These are phyloP conservation scores for Sandelia bainsii DNA, from an alignment of 2,797 vertebrate species.

Conservation along the genomic window DNA sequence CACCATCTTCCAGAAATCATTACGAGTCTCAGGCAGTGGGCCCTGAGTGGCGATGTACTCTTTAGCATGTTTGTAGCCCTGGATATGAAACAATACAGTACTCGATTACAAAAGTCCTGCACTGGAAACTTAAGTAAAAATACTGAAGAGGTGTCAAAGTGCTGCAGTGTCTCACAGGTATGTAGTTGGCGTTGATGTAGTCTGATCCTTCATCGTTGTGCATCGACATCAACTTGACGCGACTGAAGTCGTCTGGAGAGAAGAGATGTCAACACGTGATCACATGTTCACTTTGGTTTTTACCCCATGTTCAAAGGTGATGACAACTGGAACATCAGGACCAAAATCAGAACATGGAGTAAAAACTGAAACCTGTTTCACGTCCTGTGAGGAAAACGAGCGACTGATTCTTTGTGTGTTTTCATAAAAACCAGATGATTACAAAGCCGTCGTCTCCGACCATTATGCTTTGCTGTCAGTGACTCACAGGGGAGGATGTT, in stretches of 20 bases:
- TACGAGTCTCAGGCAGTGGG: constrained; percentile 93
- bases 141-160: too few species aligned
- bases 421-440: too few species aligned
- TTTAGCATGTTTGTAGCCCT: constrained; percentile 92
- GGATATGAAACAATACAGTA: neutral
- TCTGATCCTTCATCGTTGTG: constrained; percentile 94
- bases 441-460: too few species aligned
- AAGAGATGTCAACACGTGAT: neutral
- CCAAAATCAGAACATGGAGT: too few species aligned
- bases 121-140: too few species aligned
- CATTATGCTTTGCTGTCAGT: neutral
- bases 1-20: constrained; percentile 98
- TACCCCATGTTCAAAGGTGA: too few species aligned
- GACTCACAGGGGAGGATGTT: constrained; percentile 97
- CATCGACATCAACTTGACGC: constrained; percentile 91
- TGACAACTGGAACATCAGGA: too few species aligned
- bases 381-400: too few species aligned
- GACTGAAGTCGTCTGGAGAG: constrained; percentile 93
- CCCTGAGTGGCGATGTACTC: constrained; percentile 98
- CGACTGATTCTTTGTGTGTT: too few species aligned
- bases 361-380: too few species aligned
- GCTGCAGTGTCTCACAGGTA: constrained; percentile 87
- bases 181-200: constrained; percentile 98
- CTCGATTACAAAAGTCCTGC: too few species aligned
- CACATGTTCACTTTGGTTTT: neutral